Evolutionary conservation across 2,113 vertebrate genomes (phyloP).

Genomic region (Trematocara variabile): DNA sequence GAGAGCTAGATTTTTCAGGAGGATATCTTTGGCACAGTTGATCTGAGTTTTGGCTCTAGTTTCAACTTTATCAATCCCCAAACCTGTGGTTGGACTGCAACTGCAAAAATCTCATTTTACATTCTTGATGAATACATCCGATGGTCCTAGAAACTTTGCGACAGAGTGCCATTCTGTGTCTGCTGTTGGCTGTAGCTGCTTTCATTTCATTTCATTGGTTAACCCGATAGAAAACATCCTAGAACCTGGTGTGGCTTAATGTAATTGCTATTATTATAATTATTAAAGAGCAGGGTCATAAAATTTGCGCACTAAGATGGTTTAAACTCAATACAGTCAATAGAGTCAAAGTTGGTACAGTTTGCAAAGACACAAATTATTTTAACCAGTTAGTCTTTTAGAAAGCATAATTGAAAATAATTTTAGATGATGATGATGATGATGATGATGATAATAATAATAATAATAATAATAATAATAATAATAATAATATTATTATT

Average conservation of each 20-base stretch:
- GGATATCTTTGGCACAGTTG: neutral
- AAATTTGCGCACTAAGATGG: neutral
- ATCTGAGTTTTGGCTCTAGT: neutral
- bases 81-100: neutral
- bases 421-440: neutral
- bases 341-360: neutral
- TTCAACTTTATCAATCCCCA: neutral
- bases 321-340: neutral
- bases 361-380: neutral
- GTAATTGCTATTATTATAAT: neutral
- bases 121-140: neutral
- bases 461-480: too few species aligned
- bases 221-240: neutral
- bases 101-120: neutral
- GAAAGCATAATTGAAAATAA: neutral
- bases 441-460: too few species aligned
- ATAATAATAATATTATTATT: too few species aligned
- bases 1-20: neutral
- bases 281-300: neutral
- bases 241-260: neutral
- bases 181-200: neutral
- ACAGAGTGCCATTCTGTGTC: neutral
- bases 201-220: neutral
- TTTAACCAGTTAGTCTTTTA: neutral
- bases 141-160: neutral